Evolutionary conservation across 2,888 invertebrate genomes (phyloP), one percentile per base, ranked within the genome.

Genomic region (Caenorhabditis sp.): DNA sequence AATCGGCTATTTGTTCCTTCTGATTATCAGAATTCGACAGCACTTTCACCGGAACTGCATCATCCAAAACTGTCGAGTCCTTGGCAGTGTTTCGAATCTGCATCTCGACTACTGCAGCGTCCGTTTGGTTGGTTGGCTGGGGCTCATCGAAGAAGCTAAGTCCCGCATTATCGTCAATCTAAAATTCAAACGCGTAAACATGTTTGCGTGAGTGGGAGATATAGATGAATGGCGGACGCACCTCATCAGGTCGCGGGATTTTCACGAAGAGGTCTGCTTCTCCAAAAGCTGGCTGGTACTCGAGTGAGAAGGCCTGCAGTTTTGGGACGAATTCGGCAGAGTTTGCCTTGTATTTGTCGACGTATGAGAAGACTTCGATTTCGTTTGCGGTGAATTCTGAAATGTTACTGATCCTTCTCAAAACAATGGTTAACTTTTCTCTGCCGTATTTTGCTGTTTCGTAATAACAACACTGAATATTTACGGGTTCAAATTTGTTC

Each of bases 241-340:
- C 89, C 70, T 88, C 94, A 88, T 96, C 95, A 0, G 98, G 98
- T 26, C 96, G 94, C 0, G 93, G 93, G 38, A 94, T 93, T 94
- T 98, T 99, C 51, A 99, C 94, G 93, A 99, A 98, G 3, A 97
- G 97, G 93, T 99, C 99, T 88, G 98, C 97, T 93, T 99, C 98
- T 0, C 99, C 99, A 61, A 99, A 97, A 0, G 97, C 96, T 10
- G 99, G 98, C 89, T 98, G 96, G 93, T 95, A 98, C 91, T 99
- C 98, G 0, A 98, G 97, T 73, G 98, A 95, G 92, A 98, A 98
- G 0, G 98, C 97, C 91, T 96, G 95, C 91, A 98, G 94, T 91
- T 96, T 96, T 92, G 96, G 95, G 69, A 96, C 96, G 56, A 97
- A 94, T 88, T 96, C 96, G 73, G 97, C 95, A 28, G 72, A 68